Conservation (phyloP, 2,888 invertebrate species). For the Dryococelus australis region DNA sequence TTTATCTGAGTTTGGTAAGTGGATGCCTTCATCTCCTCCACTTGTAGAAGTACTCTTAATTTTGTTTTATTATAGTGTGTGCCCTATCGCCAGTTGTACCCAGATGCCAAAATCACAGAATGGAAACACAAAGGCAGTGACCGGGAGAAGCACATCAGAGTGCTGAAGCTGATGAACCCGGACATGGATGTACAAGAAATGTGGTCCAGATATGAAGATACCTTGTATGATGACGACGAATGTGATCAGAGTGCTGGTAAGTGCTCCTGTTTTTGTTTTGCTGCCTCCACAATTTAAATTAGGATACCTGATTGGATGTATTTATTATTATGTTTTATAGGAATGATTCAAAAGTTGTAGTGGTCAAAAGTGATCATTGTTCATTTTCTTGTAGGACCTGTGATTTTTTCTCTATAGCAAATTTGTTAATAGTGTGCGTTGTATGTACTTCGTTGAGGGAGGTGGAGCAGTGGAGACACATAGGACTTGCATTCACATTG, state of each 20-base stretch:
- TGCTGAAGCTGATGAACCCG: constrained; percentile 66
- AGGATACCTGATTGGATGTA: no score
- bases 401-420: no score
- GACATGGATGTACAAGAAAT: constrained; percentile 62
- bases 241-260: constrained; percentile 34
- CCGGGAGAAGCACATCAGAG: constrained; percentile 62
- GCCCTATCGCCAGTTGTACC: constrained; percentile 65
- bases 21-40: no score
- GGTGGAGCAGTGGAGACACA: no score
- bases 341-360: background rate
- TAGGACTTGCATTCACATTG: no score
- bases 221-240: constrained; percentile 34
- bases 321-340: no score
- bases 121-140: constrained; percentile 61
- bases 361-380: no score
- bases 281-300: background rate
- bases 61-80: constrained; percentile 55
- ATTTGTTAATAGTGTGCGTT: no score
- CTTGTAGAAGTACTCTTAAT: background rate
- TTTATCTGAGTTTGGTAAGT: no score
- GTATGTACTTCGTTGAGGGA: no score
- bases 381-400: no score
- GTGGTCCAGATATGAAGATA: constrained; percentile 54
- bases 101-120: constrained; percentile 63
- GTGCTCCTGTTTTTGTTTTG: background rate